phyloP scores from a whole-genome alignment of 2,888 invertebrate genomes.

The Loripinus fragilis region DNA sequence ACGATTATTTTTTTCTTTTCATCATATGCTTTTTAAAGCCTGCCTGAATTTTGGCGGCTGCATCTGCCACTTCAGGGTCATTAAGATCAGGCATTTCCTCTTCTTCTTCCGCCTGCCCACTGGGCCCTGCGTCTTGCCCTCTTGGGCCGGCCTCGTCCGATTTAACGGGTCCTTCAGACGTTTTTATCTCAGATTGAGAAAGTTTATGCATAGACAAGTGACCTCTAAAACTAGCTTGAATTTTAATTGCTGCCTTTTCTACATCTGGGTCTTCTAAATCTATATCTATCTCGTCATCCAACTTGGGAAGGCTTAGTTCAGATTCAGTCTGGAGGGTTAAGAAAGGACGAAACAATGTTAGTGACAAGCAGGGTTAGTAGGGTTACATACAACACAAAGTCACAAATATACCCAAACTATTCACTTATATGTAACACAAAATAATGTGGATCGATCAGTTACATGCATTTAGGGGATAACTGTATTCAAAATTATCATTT shows the following conservation, averaged over 20 bases:
- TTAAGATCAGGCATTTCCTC: slow-evolving; percentile 64
- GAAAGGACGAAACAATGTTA: not conserved
- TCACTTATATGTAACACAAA: too few species aligned
- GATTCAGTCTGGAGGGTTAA: not conserved
- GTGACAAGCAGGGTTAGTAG: not conserved
- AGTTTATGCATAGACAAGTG: slow-evolving; percentile 32
- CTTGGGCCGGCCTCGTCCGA: slow-evolving; percentile 17
- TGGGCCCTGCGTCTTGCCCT: not conserved
- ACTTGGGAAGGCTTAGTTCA: not conserved
- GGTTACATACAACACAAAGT: too few species aligned
- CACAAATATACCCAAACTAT: too few species aligned
- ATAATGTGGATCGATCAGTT: too few species aligned
- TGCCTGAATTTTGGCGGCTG: slow-evolving; percentile 80
- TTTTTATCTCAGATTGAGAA: slow-evolving; percentile 27
- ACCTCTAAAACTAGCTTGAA: slow-evolving; percentile 74
- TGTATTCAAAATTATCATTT: too few species aligned
- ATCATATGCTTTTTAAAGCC: slow-evolving; percentile 67
- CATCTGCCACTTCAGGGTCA: slow-evolving; percentile 68
- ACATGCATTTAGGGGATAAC: too few species aligned
- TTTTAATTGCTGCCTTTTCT: slow-evolving; percentile 71
- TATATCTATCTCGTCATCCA: slow-evolving; percentile 68
- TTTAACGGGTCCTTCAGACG: slow-evolving; percentile 11
- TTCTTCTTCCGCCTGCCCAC: slow-evolving; percentile 28
- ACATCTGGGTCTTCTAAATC: slow-evolving; percentile 73
- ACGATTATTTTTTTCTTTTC: slow-evolving; percentile 39